Base-by-base conservation (phyloP, 1,140 invertebrate species). In the Drosophila jambulina region DNA sequence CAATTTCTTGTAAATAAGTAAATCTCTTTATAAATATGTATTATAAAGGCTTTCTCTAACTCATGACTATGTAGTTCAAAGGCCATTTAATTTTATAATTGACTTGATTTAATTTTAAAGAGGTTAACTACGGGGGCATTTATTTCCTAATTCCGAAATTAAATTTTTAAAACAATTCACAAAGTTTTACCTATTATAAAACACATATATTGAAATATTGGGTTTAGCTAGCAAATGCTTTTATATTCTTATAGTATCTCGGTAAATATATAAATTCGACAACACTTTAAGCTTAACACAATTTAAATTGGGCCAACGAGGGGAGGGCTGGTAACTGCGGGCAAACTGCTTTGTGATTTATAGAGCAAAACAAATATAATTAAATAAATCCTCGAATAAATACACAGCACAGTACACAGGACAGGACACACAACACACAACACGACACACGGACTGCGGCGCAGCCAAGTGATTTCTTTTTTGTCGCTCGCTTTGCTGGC, bases 381-480 rank as follows among this genome's bases (percentile, higher is more conserved):
- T 77, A 77, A 77, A 77, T 77, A 77, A 77, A 77, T 77, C 62
- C 60, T 53, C 36, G 57, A 54, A 70, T 56, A 84, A 56, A 70
- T 48, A 75, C 58, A 69, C 17, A 21, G 42, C 27, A 67, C 36
- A 46, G 34, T 7, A 60, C 40, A 32, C 32, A 32, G 32, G 10
- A 34, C n/a, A 29, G 48, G 27, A 60, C 25, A 57, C 45, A 58
- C 36, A 42, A 48, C 21, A 49, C 17, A 56, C 45, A 65, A 56
- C 45, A 46, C 12, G 23, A 61, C 21, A 53, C 42, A 57, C 45
- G 46, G 12, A 10, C 32, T 54, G 51, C 1, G 51, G 36, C 40
- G 59, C 43, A 36, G 23, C 15, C 54, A 56, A 85, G 75, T 76
- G 76, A 79, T 77, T 82, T 86, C 77, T 83, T 70, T 75, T 63